A percentile compares a stretch with the other conserved stretches of the same genome.
phyloP scores from a whole-genome alignment of 2,113 vertebrate genomes.

The Mionectes macconnelli region DNA sequence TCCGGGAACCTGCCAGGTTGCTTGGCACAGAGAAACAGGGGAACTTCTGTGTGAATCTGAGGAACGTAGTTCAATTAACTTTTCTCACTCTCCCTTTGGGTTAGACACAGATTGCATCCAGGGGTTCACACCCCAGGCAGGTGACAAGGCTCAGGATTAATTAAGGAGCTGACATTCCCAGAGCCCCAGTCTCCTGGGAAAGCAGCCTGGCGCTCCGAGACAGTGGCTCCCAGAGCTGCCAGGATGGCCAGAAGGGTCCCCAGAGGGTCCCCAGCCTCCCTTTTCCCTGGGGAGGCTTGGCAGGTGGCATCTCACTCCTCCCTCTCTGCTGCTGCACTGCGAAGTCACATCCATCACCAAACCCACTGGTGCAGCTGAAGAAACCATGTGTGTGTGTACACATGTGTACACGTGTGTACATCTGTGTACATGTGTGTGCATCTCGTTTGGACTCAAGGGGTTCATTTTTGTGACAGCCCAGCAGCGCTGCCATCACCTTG shows the following conservation, averaged over 20 bases:
- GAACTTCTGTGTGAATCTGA: not conserved
- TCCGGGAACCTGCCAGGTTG: not conserved
- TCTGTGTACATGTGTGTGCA: rapidly evolving
- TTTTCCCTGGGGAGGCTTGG: rapidly evolving
- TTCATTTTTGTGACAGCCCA: not conserved
- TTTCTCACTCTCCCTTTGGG: slow-evolving; percentile 27
- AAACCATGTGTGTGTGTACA: rapidly evolving
- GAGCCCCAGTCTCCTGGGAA: not conserved
- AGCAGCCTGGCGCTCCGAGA: not conserved
- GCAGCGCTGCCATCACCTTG: not conserved
- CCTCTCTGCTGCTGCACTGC: rapidly evolving
- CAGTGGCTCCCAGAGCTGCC: not conserved
- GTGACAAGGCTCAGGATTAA: slow-evolving; percentile 12
- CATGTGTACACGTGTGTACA: rapidly evolving
- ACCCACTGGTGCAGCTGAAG: not conserved
- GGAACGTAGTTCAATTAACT: slow-evolving; percentile 44
- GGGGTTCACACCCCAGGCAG: not conserved
- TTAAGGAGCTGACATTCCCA: slow-evolving; percentile 29
- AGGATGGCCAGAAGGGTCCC: not conserved
- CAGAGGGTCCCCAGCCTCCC: not conserved
- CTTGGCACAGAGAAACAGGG: not conserved
- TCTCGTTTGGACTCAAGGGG: rapidly evolving
- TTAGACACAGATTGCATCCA: not conserved
- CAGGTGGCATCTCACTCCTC: rapidly evolving
- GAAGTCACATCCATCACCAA: not conserved